Evolutionary conservation across 1,140 invertebrate species (phyloP).

Genomic region (Drosophila pseudoobscura): DNA sequence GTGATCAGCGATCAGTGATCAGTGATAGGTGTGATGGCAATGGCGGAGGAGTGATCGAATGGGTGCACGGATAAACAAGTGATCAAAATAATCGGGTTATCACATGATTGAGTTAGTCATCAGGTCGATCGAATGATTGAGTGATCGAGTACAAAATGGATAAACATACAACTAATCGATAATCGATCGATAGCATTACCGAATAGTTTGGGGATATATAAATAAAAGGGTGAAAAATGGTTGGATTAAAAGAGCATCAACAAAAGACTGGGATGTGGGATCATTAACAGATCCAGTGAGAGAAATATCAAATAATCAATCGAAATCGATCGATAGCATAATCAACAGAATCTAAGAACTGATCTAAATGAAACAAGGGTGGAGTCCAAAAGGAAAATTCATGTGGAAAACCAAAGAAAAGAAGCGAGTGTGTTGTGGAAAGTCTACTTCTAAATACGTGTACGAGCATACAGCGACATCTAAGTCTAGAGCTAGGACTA

Average conservation of each 20-base stretch:
- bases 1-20: background rate
- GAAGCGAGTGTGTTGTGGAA: slow-evolving; percentile 11
- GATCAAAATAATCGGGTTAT: too few species aligned
- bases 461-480: too few species aligned
- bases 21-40: background rate
- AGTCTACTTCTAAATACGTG: background rate
- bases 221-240: too few species aligned
- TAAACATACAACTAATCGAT: too few species aligned
- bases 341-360: too few species aligned
- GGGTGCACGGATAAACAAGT: slow-evolving; percentile 4
- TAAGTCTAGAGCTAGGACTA: slow-evolving; percentile 7
- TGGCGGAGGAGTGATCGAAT: background rate
- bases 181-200: too few species aligned
- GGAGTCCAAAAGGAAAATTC: background rate
- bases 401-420: background rate
- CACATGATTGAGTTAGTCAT: too few species aligned
- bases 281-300: background rate
- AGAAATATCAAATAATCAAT: background rate
- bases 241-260: background rate
- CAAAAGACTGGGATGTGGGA: background rate
- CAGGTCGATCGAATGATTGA: too few species aligned
- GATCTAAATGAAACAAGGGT: background rate
- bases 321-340: too few species aligned
- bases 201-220: too few species aligned
- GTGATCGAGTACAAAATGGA: too few species aligned